phyloP scores from a whole-genome alignment of 2,113 vertebrate species.

The Platichthys flesus region DNA sequence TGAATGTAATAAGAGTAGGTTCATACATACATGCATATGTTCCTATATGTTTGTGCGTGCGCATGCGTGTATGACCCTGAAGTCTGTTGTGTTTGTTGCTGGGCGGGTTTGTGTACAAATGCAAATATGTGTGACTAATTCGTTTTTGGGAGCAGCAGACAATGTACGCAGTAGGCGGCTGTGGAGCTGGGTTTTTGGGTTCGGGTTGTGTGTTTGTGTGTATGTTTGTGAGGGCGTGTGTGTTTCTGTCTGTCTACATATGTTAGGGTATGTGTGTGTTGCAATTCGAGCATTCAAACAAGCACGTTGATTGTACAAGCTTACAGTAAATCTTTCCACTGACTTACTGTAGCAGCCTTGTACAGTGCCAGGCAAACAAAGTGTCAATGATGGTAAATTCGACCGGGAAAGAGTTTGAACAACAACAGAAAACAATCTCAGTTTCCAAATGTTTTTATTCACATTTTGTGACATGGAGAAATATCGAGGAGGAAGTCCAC shows the following conservation, averaged over 20 bases:
- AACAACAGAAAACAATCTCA: background rate
- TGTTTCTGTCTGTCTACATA: conserved; percentile 24
- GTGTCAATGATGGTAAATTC: background rate
- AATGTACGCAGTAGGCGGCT: conserved; percentile 21
- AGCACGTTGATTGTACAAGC: background rate
- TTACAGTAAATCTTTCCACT: background rate
- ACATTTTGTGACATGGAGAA: too few relatives aligned
- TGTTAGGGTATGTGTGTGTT: conserved; percentile 42
- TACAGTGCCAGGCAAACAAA: background rate
- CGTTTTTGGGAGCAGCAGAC: conserved; percentile 65
- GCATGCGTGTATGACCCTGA: conserved; percentile 30
- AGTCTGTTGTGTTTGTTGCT: conserved; percentile 65
- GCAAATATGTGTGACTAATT: conserved; percentile 81
- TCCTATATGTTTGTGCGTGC: background rate
- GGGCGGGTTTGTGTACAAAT: conserved; percentile 75
- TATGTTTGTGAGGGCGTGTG: conserved; percentile 17
- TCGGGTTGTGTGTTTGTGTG: conserved; percentile 37
- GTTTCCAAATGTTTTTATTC: too few relatives aligned
- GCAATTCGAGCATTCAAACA: conserved; percentile 57
- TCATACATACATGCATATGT: background rate
- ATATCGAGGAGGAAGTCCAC: too few relatives aligned
- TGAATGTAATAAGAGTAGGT: background rate
- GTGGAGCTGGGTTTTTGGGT: conserved; percentile 40
- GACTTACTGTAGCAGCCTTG: background rate
- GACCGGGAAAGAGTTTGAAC: background rate